Percentiles rank a stretch among this genome's conserved stretches.
Conservation (phyloP, 2,797 vertebrate species). For the Enteromius paludinosus region DNA sequence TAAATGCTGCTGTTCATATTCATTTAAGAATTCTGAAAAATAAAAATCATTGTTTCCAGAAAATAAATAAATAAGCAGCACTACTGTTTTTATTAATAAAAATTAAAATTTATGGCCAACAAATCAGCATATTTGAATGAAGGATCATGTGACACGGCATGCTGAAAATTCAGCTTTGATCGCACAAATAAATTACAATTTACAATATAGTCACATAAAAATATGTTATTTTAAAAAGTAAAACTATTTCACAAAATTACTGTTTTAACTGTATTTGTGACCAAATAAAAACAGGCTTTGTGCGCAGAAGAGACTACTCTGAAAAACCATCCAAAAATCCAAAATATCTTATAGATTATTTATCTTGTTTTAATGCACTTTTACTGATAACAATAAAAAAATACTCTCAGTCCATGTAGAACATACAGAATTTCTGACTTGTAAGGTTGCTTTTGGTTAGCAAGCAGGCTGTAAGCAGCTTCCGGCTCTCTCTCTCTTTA, state of each 20-base stretch:
- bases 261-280: background rate
- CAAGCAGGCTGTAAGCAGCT: constrained; percentile 9
- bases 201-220: background rate
- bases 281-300: background rate
- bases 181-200: background rate
- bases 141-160: background rate
- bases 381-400: background rate
- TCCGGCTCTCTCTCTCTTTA: constrained; percentile 4
- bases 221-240: background rate
- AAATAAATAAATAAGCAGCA: background rate
- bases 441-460: background rate
- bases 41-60: background rate
- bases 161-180: background rate
- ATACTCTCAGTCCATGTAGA: background rate
- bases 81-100: background rate
- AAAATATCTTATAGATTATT: background rate
- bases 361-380: background rate
- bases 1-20: background rate
- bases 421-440: background rate
- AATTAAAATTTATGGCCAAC: background rate
- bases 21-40: background rate
- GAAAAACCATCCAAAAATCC: too few relatives aligned
- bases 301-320: background rate
- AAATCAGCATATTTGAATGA: background rate
- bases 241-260: background rate